Evolutionary conservation across 2,888 invertebrate genomes (phyloP), one percentile per base, ranked within the genome.

Genomic region (Eumerus sabulonum): DNA sequence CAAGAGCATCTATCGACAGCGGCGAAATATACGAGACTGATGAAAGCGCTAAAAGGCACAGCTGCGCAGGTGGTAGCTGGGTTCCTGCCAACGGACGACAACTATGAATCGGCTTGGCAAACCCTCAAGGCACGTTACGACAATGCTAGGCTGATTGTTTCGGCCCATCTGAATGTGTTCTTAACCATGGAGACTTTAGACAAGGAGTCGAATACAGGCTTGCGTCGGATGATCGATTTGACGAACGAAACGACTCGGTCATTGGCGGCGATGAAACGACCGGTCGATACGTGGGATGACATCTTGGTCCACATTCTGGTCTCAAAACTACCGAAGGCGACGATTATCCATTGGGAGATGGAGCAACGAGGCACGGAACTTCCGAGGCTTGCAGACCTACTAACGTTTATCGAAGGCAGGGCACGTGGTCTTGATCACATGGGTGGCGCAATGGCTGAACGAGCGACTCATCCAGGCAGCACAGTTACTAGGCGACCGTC

Each of bases 281-380:
- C 60, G 14, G 57, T 57, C 5, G 42, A 62, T 9, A 51, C 17
- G 45, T 63, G 53, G 63, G 63, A 53, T n/a, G 48, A 60, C 38
- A 60, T 60, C 12, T 12, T 38, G 0, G 48, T 48, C 18, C 40
- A 50, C 18, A 47, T 64, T 14, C 12, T 53, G 17, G 47, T 18
- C 11, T 36, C 35, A 14, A 64, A 64, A 18, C 36, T 64, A 9
- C 64, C 64, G 14, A 54, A 54, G 45, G 53, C 54, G 1, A 64
- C 64, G 0, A 42, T 72, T 3, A 57, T 63, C 11, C 19, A 71
- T 36, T 63, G 71, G 72, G 64, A 72, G 36, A 59, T 72, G 72
- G 18, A 51, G 1, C 57, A 57, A 11, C 42, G 27, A 19, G 57
- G 57, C 16, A 64, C 63, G 0, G 57, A 63, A 18, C 56, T 71